Conservation (phyloP, 2,113 vertebrate genomes). For the Oncorhynchus tshawytscha region DNA sequence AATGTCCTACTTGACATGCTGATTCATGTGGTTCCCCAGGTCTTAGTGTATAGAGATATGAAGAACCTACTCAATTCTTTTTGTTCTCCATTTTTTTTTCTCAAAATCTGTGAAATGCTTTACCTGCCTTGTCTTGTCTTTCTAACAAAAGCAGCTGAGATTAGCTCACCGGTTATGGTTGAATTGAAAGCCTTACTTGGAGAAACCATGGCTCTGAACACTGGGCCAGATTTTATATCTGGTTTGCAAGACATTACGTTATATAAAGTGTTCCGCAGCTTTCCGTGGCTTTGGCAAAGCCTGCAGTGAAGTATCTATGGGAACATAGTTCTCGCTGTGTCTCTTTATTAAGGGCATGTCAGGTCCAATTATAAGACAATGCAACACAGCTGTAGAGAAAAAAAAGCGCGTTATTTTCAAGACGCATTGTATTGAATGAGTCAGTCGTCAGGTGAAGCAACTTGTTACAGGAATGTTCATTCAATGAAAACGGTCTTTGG, state of each 20-base stretch:
- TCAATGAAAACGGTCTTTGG: conserved; percentile 11
- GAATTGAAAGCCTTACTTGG: not conserved
- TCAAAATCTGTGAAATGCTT: too few species aligned
- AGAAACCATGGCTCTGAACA: not conserved
- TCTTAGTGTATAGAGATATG: too few species aligned
- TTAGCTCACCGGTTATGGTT: not conserved
- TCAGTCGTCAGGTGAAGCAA: not conserved
- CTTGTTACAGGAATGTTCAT: conserved; percentile 25
- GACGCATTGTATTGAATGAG: conserved; percentile 9
- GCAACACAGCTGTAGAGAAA: conserved; percentile 17
- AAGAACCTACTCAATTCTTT: too few species aligned
- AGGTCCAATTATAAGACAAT: conserved; percentile 25
- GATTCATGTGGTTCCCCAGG: too few species aligned
- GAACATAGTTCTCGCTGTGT: conserved; percentile 33
- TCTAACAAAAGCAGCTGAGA: not conserved
- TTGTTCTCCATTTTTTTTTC: accelerated
- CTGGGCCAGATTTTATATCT: conserved; percentile 19
- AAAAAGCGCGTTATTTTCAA: conserved; percentile 23
- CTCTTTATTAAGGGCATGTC: conserved; percentile 26
- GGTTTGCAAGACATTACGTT: conserved; percentile 26
- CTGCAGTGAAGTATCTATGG: conserved; percentile 12
- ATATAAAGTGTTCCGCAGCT: conserved; percentile 28
- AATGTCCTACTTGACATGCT: too few species aligned
- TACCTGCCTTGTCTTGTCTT: not conserved
- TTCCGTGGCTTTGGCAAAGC: conserved; percentile 47